These are phyloP conservation scores for Aquatica leii DNA, from an alignment of 2,888 invertebrate genomes.

Conservation along the genomic window DNA sequence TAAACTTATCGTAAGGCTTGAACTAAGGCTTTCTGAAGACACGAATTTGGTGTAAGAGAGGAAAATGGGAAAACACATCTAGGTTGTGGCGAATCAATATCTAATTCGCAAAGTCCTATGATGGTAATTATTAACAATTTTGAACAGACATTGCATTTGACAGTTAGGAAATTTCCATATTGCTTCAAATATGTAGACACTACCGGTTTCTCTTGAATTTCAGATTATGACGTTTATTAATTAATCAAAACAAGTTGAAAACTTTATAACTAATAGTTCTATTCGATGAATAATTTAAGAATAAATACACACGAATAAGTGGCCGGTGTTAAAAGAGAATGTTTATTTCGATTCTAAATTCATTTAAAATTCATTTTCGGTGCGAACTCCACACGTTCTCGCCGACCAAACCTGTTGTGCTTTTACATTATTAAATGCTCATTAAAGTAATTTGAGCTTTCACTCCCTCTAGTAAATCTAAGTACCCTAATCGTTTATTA, in stretches of 20 bases:
- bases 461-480: conserved; percentile 32
- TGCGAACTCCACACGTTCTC: conserved; percentile 40
- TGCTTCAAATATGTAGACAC: conserved; percentile 15
- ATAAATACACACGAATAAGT: neutral
- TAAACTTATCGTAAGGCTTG: too few species aligned
- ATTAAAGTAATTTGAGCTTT: conserved; percentile 47
- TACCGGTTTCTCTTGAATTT: neutral
- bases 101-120: conserved; percentile 43
- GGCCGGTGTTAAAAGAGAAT: conserved; percentile 14
- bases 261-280: neutral
- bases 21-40: too few species aligned
- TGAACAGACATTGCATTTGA: conserved; percentile 45
- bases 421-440: conserved; percentile 46
- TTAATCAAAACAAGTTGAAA: neutral
- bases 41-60: too few species aligned
- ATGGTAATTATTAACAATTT: conserved; percentile 48
- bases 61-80: too few species aligned
- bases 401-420: conserved; percentile 42
- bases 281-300: neutral
- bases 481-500: conserved; percentile 12
- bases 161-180: conserved; percentile 39
- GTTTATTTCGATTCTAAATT: conserved; percentile 9
- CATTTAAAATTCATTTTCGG: conserved; percentile 29
- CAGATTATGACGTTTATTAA: neutral
- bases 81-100: conserved; percentile 31